phyloP scores from a whole-genome alignment of 2,888 invertebrate genomes.

The Chrysolina oricalcia region DNA sequence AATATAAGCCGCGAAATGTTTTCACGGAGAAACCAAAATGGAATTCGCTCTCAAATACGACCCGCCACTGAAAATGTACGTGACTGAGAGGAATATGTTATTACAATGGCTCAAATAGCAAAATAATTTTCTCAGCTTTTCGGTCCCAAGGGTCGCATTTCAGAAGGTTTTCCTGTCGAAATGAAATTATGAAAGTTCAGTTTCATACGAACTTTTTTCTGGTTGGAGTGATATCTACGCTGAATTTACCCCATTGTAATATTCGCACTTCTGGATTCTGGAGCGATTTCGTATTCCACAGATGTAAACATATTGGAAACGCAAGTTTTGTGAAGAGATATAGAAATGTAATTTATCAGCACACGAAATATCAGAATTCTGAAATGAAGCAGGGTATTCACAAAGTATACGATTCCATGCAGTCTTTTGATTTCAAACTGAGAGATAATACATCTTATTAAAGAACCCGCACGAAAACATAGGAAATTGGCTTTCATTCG shows the following conservation, averaged over 20 bases:
- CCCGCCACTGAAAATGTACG: slow-evolving; percentile 34
- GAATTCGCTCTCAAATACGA: not conserved
- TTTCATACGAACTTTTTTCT: slow-evolving; percentile 19
- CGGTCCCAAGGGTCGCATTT: slow-evolving; percentile 38
- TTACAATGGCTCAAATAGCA: slow-evolving; percentile 49
- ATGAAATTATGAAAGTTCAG: slow-evolving; percentile 32
- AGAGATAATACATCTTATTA: not conserved
- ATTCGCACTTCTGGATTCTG: slow-evolving; percentile 22
- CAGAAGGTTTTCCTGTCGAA: slow-evolving; percentile 27
- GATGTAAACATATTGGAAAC: slow-evolving; percentile 25
- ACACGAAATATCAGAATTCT: slow-evolving; percentile 3
- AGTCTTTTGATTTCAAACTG: not conserved
- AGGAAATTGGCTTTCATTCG: no score
- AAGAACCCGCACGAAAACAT: no score
- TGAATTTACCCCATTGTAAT: slow-evolving; percentile 33
- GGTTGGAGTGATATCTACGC: slow-evolving; percentile 11
- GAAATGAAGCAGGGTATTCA: not conserved
- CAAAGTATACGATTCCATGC: not conserved
- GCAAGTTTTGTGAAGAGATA: slow-evolving; percentile 27
- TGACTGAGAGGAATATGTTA: slow-evolving; percentile 52
- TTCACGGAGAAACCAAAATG: not conserved
- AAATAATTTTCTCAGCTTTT: slow-evolving; percentile 54
- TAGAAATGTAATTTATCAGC: slow-evolving; percentile 19
- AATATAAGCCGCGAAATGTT: not conserved
- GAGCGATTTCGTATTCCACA: slow-evolving; percentile 25